Base-by-base conservation (phyloP, 2,113 vertebrate genomes). In the Psammodynastes pulverulentus region DNA sequence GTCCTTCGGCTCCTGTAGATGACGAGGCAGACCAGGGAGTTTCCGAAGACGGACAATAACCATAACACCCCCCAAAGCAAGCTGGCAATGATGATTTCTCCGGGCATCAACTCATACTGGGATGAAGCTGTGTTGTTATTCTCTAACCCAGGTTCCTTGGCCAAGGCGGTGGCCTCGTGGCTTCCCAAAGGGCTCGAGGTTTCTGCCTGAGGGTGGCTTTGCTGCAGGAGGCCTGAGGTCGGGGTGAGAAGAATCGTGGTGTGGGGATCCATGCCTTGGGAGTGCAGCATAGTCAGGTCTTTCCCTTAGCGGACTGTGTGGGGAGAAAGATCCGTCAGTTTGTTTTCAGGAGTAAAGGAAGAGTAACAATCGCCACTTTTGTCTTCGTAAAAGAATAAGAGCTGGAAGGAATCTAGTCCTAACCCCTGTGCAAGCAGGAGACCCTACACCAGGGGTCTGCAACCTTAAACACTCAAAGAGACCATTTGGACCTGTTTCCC, bases 1-100 rank as follows among this genome's bases (percentile, higher is more conserved):
- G 98, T 98, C 93, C 99, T 97, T 39, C 99, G 97, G 93, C 99
- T 99, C 86, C 99, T 97, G 89, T 98, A 98, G 97, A 99, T 99
- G 92, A 99, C 98, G 92, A 99, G 84, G 93, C 98, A 99, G 6
- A 99, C 98, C 0, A 99, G 97, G 5, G 97, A 98, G 91, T 99
- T 99, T 62, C 99, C 99, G 19, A 98, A 92, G 92, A 99, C 13
- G 0, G 99, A 99, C 10, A 98, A 92, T 86, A 99, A 93, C 98
- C 99, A 99, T 49, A 99, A 86, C 0, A 93, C 84, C 24, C 97
- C 98, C 24, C 98, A 98, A 67, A 98, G 94, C 87, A 98, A 34
- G 93, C 98, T 95, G 91, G 98, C 97, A 0, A 97, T 49, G 2
- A 97, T 97, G 0, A 98, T 97, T 94, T 99, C 99, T 0, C 95